phyloP scores from a whole-genome alignment of 1,140 invertebrate genomes.

The Drosophila fuyamai region DNA sequence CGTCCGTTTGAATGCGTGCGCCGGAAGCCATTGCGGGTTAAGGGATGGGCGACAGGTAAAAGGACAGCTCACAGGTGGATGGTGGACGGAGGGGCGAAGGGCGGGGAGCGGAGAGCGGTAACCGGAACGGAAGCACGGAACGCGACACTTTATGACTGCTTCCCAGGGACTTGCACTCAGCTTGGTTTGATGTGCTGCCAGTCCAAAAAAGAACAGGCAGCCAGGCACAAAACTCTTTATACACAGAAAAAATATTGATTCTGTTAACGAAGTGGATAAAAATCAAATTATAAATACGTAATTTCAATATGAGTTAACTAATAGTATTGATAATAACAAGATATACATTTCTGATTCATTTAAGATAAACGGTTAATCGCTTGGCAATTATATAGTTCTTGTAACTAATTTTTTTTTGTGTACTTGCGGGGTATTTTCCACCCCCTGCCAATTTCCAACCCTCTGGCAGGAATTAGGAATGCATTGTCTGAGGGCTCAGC shows the following conservation, averaged over 20 bases:
- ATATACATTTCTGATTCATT: too few relatives aligned
- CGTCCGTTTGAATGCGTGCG: constrained; percentile 46
- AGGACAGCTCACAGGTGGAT: constrained; percentile 32
- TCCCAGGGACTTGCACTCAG: constrained; percentile 31
- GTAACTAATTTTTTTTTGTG: neutral
- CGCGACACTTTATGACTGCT: constrained; percentile 75
- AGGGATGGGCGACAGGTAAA: constrained; percentile 23
- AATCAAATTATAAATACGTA: too few relatives aligned
- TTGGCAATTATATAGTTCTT: too few relatives aligned
- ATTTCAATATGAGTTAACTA: too few relatives aligned
- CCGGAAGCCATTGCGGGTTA: constrained; percentile 76
- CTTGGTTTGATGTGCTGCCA: constrained; percentile 31
- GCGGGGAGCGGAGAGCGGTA: neutral
- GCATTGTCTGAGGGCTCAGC: constrained; percentile 65
- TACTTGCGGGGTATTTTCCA: neutral
- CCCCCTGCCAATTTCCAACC: neutral
- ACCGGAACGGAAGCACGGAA: constrained; percentile 51
- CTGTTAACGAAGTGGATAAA: too few relatives aligned
- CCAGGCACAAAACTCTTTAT: constrained; percentile 7
- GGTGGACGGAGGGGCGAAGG: neutral
- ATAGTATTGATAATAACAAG: too few relatives aligned
- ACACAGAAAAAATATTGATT: constrained; percentile 3
- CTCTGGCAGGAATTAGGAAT: constrained; percentile 68
- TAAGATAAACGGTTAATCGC: too few relatives aligned
- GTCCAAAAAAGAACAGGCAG: constrained; percentile 32